A percentile compares a stretch with the other conserved stretches of the same genome.
Evolutionary conservation across 2,888 invertebrate genomes (phyloP).

Genomic region (Anorthoa munda): DNA sequence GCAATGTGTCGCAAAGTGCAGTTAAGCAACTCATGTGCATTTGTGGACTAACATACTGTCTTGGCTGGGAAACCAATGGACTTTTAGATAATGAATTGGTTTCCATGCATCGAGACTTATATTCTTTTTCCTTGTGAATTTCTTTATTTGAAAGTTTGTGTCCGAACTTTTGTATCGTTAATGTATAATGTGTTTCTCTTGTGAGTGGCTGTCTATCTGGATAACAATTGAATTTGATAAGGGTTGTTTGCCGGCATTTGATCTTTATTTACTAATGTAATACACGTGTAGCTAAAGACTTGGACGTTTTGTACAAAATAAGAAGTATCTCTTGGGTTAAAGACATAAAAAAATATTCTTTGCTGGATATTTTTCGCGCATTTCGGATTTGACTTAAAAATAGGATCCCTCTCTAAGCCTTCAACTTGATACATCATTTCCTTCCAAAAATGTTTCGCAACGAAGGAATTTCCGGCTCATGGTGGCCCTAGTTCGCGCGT

Average conservation of each 20-base stretch:
- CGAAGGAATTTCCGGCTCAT: constrained; percentile 56
- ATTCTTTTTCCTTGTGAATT: not conserved
- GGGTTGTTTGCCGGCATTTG: not conserved
- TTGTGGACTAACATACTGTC: constrained; percentile 58
- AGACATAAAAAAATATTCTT: not conserved
- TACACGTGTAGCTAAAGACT: not conserved
- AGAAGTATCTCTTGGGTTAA: not conserved
- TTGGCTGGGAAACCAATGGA: constrained; percentile 54
- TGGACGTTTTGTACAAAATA: not conserved
- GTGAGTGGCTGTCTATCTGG: constrained; percentile 10
- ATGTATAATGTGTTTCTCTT: constrained; percentile 2
- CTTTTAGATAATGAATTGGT: constrained; percentile 56
- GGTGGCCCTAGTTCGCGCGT: constrained; percentile 52
- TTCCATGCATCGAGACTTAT: constrained; percentile 22
- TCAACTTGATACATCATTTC: constrained; percentile 59
- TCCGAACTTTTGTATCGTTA: not conserved
- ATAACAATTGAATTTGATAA: constrained; percentile 8
- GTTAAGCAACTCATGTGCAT: constrained; percentile 66
- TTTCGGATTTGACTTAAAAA: constrained; percentile 35
- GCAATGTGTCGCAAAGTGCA: constrained; percentile 57
- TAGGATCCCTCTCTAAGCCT: constrained; percentile 30
- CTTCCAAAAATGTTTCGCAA: constrained; percentile 61
- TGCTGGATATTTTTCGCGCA: not conserved
- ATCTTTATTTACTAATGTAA: not conserved
- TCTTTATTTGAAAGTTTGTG: constrained; percentile 1